Base-by-base conservation (phyloP, 2,797 vertebrate genomes). In the Phalloptychus januarius region DNA sequence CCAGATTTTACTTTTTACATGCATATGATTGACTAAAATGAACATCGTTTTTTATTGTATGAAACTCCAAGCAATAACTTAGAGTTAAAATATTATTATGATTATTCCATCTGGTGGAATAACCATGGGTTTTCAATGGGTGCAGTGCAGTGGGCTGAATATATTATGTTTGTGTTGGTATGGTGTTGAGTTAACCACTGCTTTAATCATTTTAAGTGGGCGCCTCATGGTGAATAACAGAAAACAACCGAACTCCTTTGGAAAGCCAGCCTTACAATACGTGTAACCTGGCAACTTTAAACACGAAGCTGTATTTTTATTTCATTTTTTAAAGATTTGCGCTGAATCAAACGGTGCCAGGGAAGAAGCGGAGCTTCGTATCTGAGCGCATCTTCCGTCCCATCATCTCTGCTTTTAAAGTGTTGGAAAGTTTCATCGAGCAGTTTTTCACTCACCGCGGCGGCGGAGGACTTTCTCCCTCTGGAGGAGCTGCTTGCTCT, bases 371-470 rank as follows among this genome's bases (percentile, higher is more conserved):
- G 38, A 42, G 28, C 65, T n/a, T 70, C 4, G 50, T 54, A 0
- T 33, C 0, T 36, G 75, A 50, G 58, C 70, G 46, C 70, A 56
- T 83, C 31, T 48, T n/a, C 28, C 4, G 11, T 2, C 25, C 23
- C 73, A 72, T 36, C 33, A 36, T 10, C n/a, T 31, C 56, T 16
- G 28, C 28, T 25, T 44, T 54, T 50, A 0, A 20, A 52, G 31
- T 15, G 20, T 13, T 52, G 61, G 16, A 38, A 65, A 71, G 23
- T 61, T 69, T 46, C 6, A 25, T 25, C 56, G 31, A 38, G 31
- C 23, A 6, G 44, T 44, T 74, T 33, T 70, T 8, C 3, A 88
- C 92, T 92, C 86, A 92, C 91, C 92, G 42, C 56, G 74, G 13
- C 65, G 69, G 7, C 38, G 70, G 11, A 2, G 33, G 31, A 10